Conservation (phyloP, 2,888 invertebrate species). For the Scaptomyza reducta region DNA sequence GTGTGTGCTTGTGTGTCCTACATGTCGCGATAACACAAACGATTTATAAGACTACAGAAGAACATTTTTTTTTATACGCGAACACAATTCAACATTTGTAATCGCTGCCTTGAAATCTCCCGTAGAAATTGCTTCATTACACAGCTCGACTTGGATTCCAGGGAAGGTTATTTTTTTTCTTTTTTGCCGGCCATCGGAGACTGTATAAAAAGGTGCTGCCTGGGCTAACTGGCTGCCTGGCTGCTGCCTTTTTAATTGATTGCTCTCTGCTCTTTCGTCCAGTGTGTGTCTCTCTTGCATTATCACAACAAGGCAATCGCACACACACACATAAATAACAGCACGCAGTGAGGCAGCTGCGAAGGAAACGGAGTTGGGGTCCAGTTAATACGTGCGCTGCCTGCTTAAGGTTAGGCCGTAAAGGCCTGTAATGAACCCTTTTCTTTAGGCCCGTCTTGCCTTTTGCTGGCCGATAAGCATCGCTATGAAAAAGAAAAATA, state of each 20-base stretch:
- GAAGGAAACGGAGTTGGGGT: slow-evolving; percentile 35
- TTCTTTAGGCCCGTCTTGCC: slow-evolving; percentile 45
- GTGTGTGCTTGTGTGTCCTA: slow-evolving; percentile 43
- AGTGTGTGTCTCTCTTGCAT: slow-evolving; percentile 60
- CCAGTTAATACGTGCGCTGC: slow-evolving; percentile 51
- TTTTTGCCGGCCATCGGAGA: slow-evolving; percentile 45
- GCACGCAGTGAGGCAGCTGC: slow-evolving; percentile 47
- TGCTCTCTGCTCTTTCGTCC: slow-evolving; percentile 64
- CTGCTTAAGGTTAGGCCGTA: slow-evolving; percentile 59
- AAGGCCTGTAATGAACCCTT: slow-evolving; percentile 68
- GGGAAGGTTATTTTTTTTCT: slow-evolving; percentile 35
- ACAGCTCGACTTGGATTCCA: slow-evolving; percentile 53
- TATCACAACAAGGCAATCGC: slow-evolving; percentile 74
- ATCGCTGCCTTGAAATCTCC: slow-evolving; percentile 68
- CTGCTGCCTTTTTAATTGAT: slow-evolving; percentile 75
- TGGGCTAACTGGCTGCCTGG: slow-evolving; percentile 33
- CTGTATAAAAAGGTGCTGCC: slow-evolving; percentile 38
- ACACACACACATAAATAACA: slow-evolving; percentile 57
- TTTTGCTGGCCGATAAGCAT: slow-evolving; percentile 59
- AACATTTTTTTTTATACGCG: background rate
- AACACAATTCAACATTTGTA: slow-evolving; percentile 39
- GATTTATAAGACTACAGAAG: slow-evolving; percentile 39
- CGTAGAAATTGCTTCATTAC: slow-evolving; percentile 75
- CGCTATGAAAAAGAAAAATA: slow-evolving; percentile 30
- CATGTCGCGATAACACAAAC: slow-evolving; percentile 53